These are phyloP conservation scores for Ceratosolen solmsi DNA, from an alignment of 1,140 invertebrate genomes.

Conservation along the genomic window DNA sequence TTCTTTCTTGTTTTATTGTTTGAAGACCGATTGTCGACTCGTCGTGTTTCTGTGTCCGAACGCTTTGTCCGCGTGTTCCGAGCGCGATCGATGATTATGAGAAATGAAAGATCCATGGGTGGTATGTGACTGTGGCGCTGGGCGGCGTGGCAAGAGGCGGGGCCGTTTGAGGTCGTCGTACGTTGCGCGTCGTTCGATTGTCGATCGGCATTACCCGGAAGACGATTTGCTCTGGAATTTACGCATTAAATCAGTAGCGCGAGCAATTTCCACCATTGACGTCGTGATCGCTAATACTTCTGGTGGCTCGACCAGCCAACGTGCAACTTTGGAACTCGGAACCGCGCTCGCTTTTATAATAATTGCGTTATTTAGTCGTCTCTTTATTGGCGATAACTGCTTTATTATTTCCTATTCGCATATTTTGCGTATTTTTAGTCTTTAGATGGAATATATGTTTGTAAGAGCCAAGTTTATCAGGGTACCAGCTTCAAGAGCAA, in stretches of 20 bases:
- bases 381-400: not conserved
- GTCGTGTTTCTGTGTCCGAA: no score
- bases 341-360: not conserved
- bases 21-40: no score
- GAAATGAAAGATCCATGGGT: not conserved
- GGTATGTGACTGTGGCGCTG: no score
- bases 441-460: not conserved
- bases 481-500: not conserved
- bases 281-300: no score
- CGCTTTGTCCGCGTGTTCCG: no score
- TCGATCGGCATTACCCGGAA: not conserved
- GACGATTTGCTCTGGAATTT: slow-evolving; percentile 14
- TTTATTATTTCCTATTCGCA: not conserved
- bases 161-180: not conserved
- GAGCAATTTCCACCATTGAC: not conserved
- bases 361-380: not conserved
- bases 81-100: no score
- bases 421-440: not conserved
- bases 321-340: no score
- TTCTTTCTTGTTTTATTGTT: no score
- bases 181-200: not conserved
- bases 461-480: not conserved
- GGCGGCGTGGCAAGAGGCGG: not conserved
- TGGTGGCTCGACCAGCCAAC: no score
- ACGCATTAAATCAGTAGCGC: not conserved